Conservation (phyloP, 2,797 vertebrate genomes). For the Tadarida brasiliensis region DNA sequence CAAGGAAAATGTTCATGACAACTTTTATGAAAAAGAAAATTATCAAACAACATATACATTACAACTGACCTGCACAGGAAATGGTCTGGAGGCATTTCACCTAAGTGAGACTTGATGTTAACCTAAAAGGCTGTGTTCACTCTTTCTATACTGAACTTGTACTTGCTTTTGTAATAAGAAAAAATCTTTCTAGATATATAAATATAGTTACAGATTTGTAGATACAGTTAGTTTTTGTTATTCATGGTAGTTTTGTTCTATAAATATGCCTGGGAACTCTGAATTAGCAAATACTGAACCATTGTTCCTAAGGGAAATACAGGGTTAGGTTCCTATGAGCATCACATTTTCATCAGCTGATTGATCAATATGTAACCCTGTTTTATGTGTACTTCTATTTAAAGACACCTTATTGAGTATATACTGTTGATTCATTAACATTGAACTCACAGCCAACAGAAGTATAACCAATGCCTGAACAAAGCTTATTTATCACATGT, state of each 20-base stretch:
- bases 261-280: not conserved
- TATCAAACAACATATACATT: not conserved
- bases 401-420: not conserved
- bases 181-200: not conserved
- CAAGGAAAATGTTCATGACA: not conserved
- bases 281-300: not conserved
- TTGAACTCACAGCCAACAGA: not conserved
- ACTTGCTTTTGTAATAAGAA: not conserved
- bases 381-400: not conserved
- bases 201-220: not conserved
- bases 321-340: not conserved
- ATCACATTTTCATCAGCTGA: not conserved
- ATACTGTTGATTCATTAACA: not conserved
- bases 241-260: not conserved
- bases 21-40: not conserved
- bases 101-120: not conserved
- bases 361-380: not conserved
- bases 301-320: not conserved
- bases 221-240: not conserved
- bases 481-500: not conserved
- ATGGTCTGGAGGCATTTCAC: not conserved
- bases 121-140: not conserved
- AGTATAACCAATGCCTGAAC: not conserved
- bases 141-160: not conserved
- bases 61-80: not conserved